Percentiles rank a stretch among this genome's conserved stretches.
These are phyloP conservation scores for Celastrina argiolus DNA, from an alignment of 2,888 invertebrate species.

Conservation along the genomic window DNA sequence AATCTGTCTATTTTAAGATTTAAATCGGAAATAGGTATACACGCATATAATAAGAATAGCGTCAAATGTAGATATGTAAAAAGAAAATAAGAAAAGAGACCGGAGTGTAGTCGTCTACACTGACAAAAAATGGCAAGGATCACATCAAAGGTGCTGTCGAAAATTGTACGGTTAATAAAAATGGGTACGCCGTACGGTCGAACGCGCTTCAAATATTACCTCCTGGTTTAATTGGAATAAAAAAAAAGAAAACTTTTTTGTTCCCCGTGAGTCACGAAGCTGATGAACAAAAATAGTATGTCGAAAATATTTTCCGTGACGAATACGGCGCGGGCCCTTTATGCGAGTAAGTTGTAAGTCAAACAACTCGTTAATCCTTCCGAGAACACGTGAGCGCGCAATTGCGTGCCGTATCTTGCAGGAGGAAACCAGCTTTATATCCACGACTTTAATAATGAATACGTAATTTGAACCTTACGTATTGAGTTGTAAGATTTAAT, in stretches of 20 bases:
- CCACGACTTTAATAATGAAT: neutral
- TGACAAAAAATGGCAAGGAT: neutral
- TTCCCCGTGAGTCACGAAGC: neutral
- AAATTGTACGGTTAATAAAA: neutral
- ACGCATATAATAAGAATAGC: too few species aligned
- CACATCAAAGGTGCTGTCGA: neutral
- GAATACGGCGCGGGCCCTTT: neutral
- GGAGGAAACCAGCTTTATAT: constrained; percentile 42
- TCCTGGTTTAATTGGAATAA: neutral
- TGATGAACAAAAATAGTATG: neutral
- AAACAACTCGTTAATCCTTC: constrained; percentile 46
- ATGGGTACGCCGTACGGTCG: neutral
- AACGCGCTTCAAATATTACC: neutral
- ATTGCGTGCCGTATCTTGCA: constrained; percentile 56
- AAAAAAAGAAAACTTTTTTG: neutral
- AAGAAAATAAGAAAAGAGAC: too few species aligned
- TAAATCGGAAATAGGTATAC: too few species aligned
- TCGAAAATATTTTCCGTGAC: constrained; percentile 3
- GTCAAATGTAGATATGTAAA: too few species aligned
- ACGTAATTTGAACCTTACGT: neutral
- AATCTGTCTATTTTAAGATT: too few species aligned
- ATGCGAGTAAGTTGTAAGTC: constrained; percentile 30
- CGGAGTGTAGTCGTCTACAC: too few species aligned
- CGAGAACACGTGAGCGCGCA: constrained; percentile 47
- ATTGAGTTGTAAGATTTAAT: neutral